These are phyloP conservation scores for Sciaenops ocellatus DNA, from an alignment of 2,797 vertebrate species.

Conservation along the genomic window DNA sequence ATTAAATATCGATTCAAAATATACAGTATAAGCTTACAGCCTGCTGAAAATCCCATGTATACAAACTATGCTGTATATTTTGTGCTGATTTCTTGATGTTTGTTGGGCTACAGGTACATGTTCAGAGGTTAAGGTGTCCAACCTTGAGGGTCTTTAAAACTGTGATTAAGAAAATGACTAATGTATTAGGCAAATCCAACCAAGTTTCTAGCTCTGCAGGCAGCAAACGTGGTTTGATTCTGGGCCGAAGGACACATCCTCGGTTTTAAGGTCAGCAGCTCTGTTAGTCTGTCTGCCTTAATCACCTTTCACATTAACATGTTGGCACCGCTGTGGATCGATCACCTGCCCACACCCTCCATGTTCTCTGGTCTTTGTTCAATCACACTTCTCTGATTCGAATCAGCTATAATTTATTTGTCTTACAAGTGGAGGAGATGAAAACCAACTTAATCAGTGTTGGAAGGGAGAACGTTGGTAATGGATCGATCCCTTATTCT, in stretches of 20 bases:
- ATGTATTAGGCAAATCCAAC: neutral
- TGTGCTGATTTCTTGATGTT: too few species aligned
- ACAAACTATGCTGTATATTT: too few species aligned
- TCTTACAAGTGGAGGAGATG: constrained; percentile 72
- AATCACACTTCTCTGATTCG: constrained; percentile 72
- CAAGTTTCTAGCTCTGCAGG: constrained; percentile 8
- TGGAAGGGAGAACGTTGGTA: constrained; percentile 48
- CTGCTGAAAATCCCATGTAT: too few species aligned
- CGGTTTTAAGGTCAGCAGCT: constrained; percentile 60
- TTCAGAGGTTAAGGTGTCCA: neutral
- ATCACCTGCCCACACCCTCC: constrained; percentile 56
- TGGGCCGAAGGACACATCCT: constrained; percentile 47
- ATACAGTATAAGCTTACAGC: too few species aligned
- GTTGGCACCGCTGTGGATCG: constrained; percentile 62
- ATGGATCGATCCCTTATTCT: constrained; percentile 63
- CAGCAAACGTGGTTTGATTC: constrained; percentile 12
- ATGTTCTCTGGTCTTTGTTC: constrained; percentile 72
- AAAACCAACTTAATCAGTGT: constrained; percentile 68
- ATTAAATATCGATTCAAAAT: too few species aligned
- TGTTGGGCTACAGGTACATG: too few species aligned
- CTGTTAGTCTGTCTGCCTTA: constrained; percentile 62
- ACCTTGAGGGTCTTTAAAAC: neutral
- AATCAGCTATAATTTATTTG: constrained; percentile 81
- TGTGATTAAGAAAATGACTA: neutral
- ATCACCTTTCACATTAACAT: constrained; percentile 75